Evolutionary conservation across 2,797 vertebrate species (phyloP).

Genomic region (Oryzias sinensis): DNA sequence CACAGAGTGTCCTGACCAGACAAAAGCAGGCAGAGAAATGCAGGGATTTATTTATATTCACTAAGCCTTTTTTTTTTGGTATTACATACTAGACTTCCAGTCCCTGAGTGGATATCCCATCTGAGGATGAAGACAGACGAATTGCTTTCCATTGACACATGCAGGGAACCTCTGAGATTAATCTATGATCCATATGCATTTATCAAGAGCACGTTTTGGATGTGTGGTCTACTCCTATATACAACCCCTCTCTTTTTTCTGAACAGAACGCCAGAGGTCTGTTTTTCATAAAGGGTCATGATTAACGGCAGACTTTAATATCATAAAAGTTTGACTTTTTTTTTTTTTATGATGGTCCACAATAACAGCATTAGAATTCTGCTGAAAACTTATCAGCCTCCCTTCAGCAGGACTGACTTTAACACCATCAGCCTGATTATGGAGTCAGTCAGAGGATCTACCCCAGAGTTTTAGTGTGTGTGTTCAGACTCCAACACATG

Average conservation of each 20-base stretch:
- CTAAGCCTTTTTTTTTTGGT: slow-evolving; percentile 72
- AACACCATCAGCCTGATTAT: slow-evolving; percentile 70
- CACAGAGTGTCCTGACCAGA: slow-evolving; percentile 74
- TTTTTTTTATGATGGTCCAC: slow-evolving; percentile 34
- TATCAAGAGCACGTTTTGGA: slow-evolving; percentile 63
- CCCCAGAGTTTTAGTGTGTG: slow-evolving; percentile 61
- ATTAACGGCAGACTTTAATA: slow-evolving; percentile 33
- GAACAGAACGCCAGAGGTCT: slow-evolving; percentile 35
- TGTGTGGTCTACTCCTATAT: slow-evolving; percentile 44
- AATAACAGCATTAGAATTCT: slow-evolving; percentile 53
- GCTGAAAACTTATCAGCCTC: slow-evolving; percentile 50
- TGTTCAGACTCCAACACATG: slow-evolving; percentile 55
- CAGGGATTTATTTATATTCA: slow-evolving; percentile 80
- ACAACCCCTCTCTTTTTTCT: neutral
- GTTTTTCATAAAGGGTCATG: slow-evolving; percentile 46
- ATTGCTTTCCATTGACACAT: slow-evolving; percentile 70
- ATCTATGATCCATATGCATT: slow-evolving; percentile 75
- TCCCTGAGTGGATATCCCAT: slow-evolving; percentile 76
- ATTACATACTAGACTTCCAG: slow-evolving; percentile 79
- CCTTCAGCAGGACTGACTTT: slow-evolving; percentile 68
- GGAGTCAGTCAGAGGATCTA: slow-evolving; percentile 73
- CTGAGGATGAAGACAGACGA: slow-evolving; percentile 74
- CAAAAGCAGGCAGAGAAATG: slow-evolving; percentile 76
- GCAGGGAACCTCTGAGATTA: slow-evolving; percentile 64
- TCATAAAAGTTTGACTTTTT: slow-evolving; percentile 31